Base-by-base conservation (phyloP, 2,797 vertebrate species). In the Ctenosaura bakeri region DNA sequence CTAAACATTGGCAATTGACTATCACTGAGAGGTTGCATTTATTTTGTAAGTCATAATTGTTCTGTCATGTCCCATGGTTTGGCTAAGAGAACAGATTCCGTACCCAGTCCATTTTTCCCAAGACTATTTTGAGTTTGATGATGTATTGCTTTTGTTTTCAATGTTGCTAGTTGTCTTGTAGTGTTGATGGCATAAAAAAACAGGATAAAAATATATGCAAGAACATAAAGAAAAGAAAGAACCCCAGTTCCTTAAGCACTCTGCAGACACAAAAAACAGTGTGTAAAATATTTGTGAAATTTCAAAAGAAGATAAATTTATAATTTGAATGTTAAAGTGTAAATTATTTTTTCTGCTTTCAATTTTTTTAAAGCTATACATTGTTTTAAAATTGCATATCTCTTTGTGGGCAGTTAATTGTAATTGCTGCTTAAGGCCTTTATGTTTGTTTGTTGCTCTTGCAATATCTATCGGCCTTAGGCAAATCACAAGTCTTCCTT, bases 401-500 rank as follows among this genome's bases (percentile, higher is more conserved):
- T 86, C 5, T 24, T 6, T 85, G 10, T 56, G 32, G 50, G 10
- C 24, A 86, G n/a, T 38, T 86, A 35, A 74, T 56, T 38, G 64
- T 38, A 73, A 35, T 46, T 71, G 29, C 83, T 73, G 42, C 38
- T 71, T 22, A 85, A 29, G 32, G 6, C 24, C 59, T 84, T 64
- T 89, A 74, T 71, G 18, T 88, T 64, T 10, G 81, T 88, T 91
- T 71, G 81, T 66, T 83, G 85, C 76, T 92, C 90, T 91, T 90
- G 35, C 92, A 96, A 94, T 89, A 89, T 89, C 54, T 46, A 26
- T 26, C 83, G 86, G 77, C 89, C 71, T n/a, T 62, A 86, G 50
- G 90, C 56, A 85, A 86, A 89, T 74, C 77, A 20, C 2, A 83
- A 91, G 90, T 91, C 91, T 92, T 94, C 93, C 88, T 89, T 92